A percentile compares a stretch with the other conserved stretches of the same genome.
phyloP scores from a whole-genome alignment of 2,797 vertebrate genomes.

The Pristis pectinata region DNA sequence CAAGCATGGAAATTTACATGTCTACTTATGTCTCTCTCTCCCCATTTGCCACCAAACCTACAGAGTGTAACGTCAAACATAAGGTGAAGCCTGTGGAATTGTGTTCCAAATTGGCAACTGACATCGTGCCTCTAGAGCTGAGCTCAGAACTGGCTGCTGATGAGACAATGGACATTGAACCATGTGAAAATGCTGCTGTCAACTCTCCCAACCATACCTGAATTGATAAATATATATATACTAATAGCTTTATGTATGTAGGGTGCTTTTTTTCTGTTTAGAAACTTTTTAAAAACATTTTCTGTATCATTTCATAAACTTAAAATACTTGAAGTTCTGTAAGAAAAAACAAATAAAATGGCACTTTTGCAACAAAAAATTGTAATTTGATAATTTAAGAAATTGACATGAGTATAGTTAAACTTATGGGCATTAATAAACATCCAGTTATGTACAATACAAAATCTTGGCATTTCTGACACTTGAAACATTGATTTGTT shows the following conservation, averaged over 20 bases:
- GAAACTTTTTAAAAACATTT: slow-evolving; percentile 39
- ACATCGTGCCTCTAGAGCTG: slow-evolving; percentile 1
- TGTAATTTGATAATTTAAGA: slow-evolving; percentile 22
- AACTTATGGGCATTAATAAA: slow-evolving; percentile 22
- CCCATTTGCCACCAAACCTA: background rate
- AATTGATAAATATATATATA: slow-evolving; percentile 42
- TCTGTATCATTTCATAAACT: slow-evolving; percentile 44
- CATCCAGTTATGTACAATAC: background rate
- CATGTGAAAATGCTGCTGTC: slow-evolving; percentile 40
- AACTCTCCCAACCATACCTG: slow-evolving; percentile 43
- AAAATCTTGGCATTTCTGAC: background rate
- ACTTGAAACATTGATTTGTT: background rate
- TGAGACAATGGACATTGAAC: slow-evolving; percentile 21
- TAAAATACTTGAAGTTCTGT: slow-evolving; percentile 59
- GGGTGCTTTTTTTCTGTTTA: slow-evolving; percentile 43
- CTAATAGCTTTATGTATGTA: slow-evolving; percentile 49
- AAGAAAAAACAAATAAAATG: slow-evolving; percentile 55
- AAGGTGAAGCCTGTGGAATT: background rate
- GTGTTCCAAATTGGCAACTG: slow-evolving; percentile 16
- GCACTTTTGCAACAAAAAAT: slow-evolving; percentile 55
- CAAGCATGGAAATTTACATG: too few relatives aligned
- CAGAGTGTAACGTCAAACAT: background rate
- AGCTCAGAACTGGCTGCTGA: background rate
- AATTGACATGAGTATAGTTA: background rate
- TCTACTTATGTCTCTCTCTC: background rate